Base-by-base conservation (phyloP, 2,113 vertebrate genomes). In the Scomber colias region DNA sequence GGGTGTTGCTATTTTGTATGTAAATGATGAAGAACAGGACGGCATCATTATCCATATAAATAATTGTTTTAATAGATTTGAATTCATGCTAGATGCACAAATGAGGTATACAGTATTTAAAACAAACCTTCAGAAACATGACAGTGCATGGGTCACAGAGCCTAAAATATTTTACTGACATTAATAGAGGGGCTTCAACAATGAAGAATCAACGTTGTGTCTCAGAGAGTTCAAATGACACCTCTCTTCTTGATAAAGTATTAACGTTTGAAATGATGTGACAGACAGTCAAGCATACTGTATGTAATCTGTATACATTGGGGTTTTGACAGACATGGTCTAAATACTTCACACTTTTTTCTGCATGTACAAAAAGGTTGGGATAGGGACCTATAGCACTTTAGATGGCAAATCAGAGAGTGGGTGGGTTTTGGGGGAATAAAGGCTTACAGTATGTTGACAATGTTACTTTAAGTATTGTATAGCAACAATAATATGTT, bases 361-460 rank as follows among this genome's bases (percentile, higher is more conserved):
- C 61, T 88, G 77, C 68, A 75, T 84, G 76, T 79, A 64, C 31
- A 76, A 56, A 62, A 62, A 51, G 30, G 17, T 48, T 55, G 72
- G 10, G 48, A 56, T 60, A 30, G 40, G 48, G 2, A 82, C 56
- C 11, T 9, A 60, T 16, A 46, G 71, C 75, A 79, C 59, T 77
- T 81, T 63, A 75, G 50, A 51, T 77, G 44, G 60, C 17, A 17
- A 48, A 75, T 65, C 19, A 40, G 4, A 69, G 6, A 3, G 13
- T 69, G 14, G 14, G 24, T 62, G 24, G 21, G 35, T 14, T 71
- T 35, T 35, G 31, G 9, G 12, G 49, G 24, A 51, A 66, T 76
- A 21, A 71, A 64, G 35, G 60, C 11, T 5, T 66, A 50, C 8
- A 56, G 62, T 72, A 68, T 71, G 61, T 57, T 59, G 16, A 17